phyloP scores from a whole-genome alignment of 2,888 invertebrate species.

The Nymphalis c-album region DNA sequence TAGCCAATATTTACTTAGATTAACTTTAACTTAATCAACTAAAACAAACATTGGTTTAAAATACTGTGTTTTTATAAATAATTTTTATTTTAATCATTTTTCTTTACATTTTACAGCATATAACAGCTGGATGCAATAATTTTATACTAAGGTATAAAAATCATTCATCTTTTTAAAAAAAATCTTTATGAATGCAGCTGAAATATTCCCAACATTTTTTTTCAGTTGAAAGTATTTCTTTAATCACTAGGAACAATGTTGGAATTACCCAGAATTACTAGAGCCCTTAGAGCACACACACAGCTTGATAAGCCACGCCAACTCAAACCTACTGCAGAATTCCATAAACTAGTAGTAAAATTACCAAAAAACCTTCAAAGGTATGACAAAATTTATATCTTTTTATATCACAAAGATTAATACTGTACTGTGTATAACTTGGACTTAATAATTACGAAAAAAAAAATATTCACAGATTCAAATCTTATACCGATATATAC shows the following conservation, averaged over 20 bases:
- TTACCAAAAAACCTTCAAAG: constrained; percentile 40
- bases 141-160: too few species aligned
- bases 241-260: constrained; percentile 49
- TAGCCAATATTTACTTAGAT: background rate
- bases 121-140: too few species aligned
- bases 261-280: constrained; percentile 84
- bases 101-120: too few species aligned
- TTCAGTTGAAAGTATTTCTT: constrained; percentile 9
- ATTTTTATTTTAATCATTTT: too few species aligned
- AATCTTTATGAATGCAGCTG: too few species aligned
- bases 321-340: constrained; percentile 56
- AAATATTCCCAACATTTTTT: background rate
- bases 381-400: constrained; percentile 27
- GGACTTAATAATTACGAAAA: background rate
- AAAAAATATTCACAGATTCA: constrained; percentile 61
- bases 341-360: constrained; percentile 32
- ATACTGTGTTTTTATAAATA: too few species aligned
- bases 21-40: background rate
- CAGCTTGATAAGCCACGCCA: constrained; percentile 73
- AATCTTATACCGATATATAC: constrained; percentile 76
- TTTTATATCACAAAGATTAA: background rate
- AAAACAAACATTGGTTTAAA: too few species aligned
- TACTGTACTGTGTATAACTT: background rate
- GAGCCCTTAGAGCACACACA: constrained; percentile 84
- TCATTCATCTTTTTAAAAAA: too few species aligned